Evolutionary conservation across 2,113 vertebrate species (phyloP), one percentile per base, ranked within the genome.

Genomic region (Embiotoca jacksoni): DNA sequence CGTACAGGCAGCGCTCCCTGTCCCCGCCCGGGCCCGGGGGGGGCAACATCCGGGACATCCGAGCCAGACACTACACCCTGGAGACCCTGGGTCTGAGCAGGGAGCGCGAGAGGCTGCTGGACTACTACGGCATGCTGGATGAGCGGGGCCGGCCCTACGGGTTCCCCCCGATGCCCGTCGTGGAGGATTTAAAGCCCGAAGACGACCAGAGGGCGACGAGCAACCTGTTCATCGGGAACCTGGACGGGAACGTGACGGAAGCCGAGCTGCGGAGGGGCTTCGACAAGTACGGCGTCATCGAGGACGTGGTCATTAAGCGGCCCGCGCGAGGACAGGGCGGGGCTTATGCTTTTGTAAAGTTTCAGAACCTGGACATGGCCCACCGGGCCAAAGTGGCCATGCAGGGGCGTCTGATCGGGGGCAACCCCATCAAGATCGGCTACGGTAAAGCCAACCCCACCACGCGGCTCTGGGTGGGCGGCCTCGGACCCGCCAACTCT

Each of bases 291-390:
- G 98, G 98, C 66, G 92, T 97, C 78, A 99, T 99, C 0, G 98
- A 99, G 88, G 98, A 99, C 23, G 97, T 99, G 31, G 97, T 99
- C 31, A 99, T 99, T 75, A 99, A 99, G 61, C 94, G 98, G 0
- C 98, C 98, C 0, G 96, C 97, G 0, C 95, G 97, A 0, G 97
- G 96, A 2, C 97, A 97, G 41, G 98, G 98, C 0, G 97, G 97
- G 0, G 97, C 98, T 0, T 99, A 99, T 0, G 98, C 97, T 4
- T 99, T 99, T 14, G 96, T 99, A 4, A 99, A 99, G 92, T 99
- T 99, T 81, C 98, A 99, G 88, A 99, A 99, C 88, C 86, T 99
- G 57, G 98, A 99, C 93, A 99, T 99, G 98, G 98, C 98, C 0
- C 98, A 99, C 84, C 81, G 97, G 30, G 98, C 98, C 53, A 99